phyloP scores from a whole-genome alignment of 2,797 vertebrate species.

The Melanotaenia trifasciata region DNA sequence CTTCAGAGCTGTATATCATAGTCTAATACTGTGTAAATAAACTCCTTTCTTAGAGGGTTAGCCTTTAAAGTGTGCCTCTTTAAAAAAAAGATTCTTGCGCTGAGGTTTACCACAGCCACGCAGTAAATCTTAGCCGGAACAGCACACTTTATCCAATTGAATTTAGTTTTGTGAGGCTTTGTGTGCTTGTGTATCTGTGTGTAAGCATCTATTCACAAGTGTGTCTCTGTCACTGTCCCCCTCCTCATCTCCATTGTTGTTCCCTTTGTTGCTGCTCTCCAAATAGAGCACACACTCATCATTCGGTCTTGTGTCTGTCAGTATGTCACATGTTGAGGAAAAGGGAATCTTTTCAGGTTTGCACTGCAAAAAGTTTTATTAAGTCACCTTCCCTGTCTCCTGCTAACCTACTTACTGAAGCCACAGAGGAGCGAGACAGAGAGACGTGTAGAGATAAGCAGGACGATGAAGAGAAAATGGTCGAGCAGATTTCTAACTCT shows the following conservation, averaged over 20 bases:
- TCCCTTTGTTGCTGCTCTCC: slow-evolving; percentile 31
- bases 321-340: slow-evolving; percentile 21
- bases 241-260: slow-evolving; percentile 45
- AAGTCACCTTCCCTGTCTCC: slow-evolving; percentile 33
- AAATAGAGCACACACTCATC: slow-evolving; percentile 56
- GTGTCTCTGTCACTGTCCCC: background rate
- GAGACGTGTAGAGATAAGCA: background rate
- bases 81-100: slow-evolving; percentile 36
- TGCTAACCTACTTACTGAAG: slow-evolving; percentile 51
- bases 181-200: slow-evolving; percentile 2
- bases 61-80: slow-evolving; percentile 49
- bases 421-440: slow-evolving; percentile 16
- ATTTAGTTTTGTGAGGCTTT: slow-evolving; percentile 19
- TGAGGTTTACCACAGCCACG: slow-evolving; percentile 33
- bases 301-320: slow-evolving; percentile 43
- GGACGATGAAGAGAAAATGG: background rate
- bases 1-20: slow-evolving; percentile 49
- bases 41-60: slow-evolving; percentile 34
- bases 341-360: slow-evolving; percentile 35
- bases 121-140: slow-evolving; percentile 35
- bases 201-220: background rate
- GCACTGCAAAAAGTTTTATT: slow-evolving; percentile 43
- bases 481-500: too few relatives aligned
- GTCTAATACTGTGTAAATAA: slow-evolving; percentile 59
- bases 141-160: slow-evolving; percentile 48